Evolutionary conservation across 2,113 vertebrate species (phyloP).

Genomic region (Anhinga rufa): DNA sequence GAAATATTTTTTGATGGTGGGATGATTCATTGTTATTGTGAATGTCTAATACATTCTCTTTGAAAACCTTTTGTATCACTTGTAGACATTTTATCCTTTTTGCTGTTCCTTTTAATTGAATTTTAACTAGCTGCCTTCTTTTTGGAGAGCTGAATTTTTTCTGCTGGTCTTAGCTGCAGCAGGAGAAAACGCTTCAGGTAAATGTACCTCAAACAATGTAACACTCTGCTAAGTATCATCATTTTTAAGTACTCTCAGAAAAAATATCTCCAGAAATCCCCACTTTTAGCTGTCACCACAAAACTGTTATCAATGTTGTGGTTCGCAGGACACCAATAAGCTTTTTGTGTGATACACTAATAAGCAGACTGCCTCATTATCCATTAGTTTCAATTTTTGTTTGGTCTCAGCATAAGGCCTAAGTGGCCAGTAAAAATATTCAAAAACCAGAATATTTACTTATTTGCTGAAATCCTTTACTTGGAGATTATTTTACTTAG

Average conservation of each 20-base stretch:
- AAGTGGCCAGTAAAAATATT: neutral
- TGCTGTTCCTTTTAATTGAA: neutral
- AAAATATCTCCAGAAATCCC: neutral
- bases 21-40: neutral
- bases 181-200: neutral
- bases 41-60: neutral
- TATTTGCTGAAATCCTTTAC: neutral
- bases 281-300: neutral
- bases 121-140: neutral
- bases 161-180: neutral
- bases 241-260: neutral
- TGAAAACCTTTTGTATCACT: neutral
- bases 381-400: neutral
- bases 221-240: neutral
- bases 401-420: neutral
- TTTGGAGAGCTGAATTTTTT: neutral
- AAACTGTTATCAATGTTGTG: neutral
- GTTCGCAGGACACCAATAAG: neutral
- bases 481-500: neutral
- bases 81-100: neutral
- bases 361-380: neutral
- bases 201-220: neutral
- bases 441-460: neutral
- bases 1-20: neutral
- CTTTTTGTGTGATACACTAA: neutral